Base-by-base conservation (phyloP, 2,797 vertebrate genomes). In the Chelon labrosus region DNA sequence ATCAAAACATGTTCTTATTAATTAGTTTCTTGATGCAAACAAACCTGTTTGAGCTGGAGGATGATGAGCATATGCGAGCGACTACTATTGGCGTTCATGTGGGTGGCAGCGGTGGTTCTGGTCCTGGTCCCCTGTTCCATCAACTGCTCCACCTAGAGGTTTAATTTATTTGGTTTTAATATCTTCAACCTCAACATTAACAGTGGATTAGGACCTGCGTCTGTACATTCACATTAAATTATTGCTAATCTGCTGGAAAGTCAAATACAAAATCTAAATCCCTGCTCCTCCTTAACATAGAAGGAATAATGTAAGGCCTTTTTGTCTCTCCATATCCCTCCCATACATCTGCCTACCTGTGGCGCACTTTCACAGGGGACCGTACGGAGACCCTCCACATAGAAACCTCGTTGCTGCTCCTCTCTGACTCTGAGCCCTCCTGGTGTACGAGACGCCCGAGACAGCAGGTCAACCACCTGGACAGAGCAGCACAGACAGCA, bases 31-130 rank as follows among this genome's bases (percentile, higher is more conserved):
- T 42, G 13, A 14, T 16, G 13, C 7, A 44, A 8, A 17, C 16
- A 57, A n/a, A 58, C 96, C 96, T 97, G 95, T 86, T 96, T 96
- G 79, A 97, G 94, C 70, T 95, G 95, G 39, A 98, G 88, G 68
- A 94, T 94, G 57, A 96, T 94, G 65, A 97, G 94, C 96, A 97
- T 94, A 85, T 97, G 96, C 0, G 96, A 97, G 16, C 95, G 92
- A 74, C 97, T 97, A 90, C 97, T 98, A 88, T 93, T 96, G 83
- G 95, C 89, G 2, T 97, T 98, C 94, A 96, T 94, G 86, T 92
- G 92, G n/a, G 96, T 96, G 12, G 95, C 90, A 0, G 96, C 96
- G 0, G 96, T 96, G 82, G 95, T 97, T 79, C 97, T 94, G 8
- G 93, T 94, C 84, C 94, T 95, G 9, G 92, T 95, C 1, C 96